phyloP scores from a whole-genome alignment of 2,797 vertebrate species.

The Orestias chungarensis region DNA sequence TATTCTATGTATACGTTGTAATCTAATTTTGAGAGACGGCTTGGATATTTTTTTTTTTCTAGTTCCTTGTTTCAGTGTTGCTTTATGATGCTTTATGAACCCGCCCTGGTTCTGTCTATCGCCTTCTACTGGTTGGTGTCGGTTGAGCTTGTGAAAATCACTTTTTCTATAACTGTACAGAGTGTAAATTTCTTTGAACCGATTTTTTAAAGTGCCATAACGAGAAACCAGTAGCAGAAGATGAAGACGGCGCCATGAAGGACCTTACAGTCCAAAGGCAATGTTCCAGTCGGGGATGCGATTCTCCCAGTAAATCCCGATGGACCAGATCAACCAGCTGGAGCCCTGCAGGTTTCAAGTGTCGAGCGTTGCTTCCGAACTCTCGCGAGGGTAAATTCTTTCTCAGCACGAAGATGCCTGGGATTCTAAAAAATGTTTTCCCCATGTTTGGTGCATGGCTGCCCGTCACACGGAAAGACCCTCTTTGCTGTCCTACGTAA shows the following conservation, averaged over 20 bases:
- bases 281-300: background rate
- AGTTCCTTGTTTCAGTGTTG: background rate
- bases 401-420: background rate
- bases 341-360: background rate
- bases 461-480: background rate
- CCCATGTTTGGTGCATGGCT: background rate
- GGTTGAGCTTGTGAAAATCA: conserved; percentile 13
- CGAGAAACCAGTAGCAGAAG: background rate
- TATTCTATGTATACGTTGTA: conserved; percentile 27
- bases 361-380: background rate
- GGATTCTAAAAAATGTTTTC: no score
- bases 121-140: conserved; percentile 20
- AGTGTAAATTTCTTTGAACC: conserved; percentile 35
- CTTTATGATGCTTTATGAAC: conserved; percentile 26
- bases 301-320: background rate
- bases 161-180: conserved; percentile 39
- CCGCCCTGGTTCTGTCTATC: conserved; percentile 11
- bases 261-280: background rate
- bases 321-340: conserved; percentile 3
- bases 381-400: background rate
- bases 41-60: background rate
- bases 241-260: background rate
- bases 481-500: background rate
- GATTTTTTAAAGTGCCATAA: conserved; percentile 68
- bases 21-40: background rate